Evolutionary conservation across 2,797 vertebrate species (phyloP), one percentile per base, ranked within the genome.

Genomic region (Champsocephalus gunnari): DNA sequence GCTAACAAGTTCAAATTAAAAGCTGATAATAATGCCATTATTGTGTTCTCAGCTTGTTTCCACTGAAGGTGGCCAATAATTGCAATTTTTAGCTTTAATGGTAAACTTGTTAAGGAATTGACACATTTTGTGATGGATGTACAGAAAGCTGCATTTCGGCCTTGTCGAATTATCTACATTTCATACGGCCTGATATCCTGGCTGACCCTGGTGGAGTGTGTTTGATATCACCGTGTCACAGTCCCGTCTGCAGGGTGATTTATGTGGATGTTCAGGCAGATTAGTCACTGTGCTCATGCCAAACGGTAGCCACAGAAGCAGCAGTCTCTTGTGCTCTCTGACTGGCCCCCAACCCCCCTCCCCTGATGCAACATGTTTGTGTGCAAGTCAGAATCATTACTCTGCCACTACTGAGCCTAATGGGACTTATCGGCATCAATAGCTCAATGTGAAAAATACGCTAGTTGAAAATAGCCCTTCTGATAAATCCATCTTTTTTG

Each of bases 201-300:
- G n/a, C 68, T 69, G 69, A 77, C 66, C 71, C 57, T 47, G 24
- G 16, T 34, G 69, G 13, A 65, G 53, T 32, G 34, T 21, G 34
- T 8, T 38, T 38, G 34, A 38, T 38, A 38, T 38, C 6, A 38
- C 34, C 34, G 34, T 38, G 62, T 80, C 75, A 80, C 65, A 63
- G 34, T 38, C 34, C 48, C 34, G 44, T 79, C 38, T 68, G 80
- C 68, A 60, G 21, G 61, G 34, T 81, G 74, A 81, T 81, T 17
- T 44, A 66, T 70, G 73, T 28, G 59, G 68, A 66, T 51, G 69
- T 73, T 73, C 57, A 34, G 66, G 78, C 55, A 66, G 70, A 81
- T 88, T 78, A 79, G 72, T 87, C 87, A 75, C 59, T 34, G 73
- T 71, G 54, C 43, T 50, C 24, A 9, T 74, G 63, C 71, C 54